Conservation (phyloP, 1,140 invertebrate species). For the Drosophila tsacasi region DNA sequence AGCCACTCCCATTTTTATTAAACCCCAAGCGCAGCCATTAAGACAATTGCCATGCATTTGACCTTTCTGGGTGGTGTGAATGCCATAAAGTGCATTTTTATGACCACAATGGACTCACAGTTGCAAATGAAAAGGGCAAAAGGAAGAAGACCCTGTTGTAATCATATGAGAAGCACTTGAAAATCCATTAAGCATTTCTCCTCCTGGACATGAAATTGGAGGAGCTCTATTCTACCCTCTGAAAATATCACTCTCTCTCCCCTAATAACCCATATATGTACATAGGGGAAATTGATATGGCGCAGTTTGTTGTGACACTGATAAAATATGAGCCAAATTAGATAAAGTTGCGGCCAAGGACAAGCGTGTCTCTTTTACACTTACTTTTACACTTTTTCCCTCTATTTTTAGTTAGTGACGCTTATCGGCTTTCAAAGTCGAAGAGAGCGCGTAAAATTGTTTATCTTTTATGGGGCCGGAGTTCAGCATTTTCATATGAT, state of each 20-base stretch:
- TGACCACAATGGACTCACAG: constrained; percentile 26
- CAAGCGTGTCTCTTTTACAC: constrained; percentile 27
- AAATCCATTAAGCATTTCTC: constrained; percentile 24
- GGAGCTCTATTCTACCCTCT: constrained; percentile 7
- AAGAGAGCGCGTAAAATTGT: constrained; percentile 42
- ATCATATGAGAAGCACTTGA: constrained; percentile 55
- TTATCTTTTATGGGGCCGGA: constrained; percentile 27
- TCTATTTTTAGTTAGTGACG: constrained; percentile 4
- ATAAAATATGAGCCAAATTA: constrained; percentile 56
- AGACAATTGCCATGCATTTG: constrained; percentile 17
- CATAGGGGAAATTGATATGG: constrained; percentile 54
- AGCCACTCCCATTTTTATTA: constrained; percentile 1
- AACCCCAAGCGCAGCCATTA: constrained; percentile 11
- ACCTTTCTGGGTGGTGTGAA: constrained; percentile 15
- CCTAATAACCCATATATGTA: constrained; percentile 20
- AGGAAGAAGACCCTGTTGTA: constrained; percentile 11
- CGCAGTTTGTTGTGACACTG: constrained; percentile 42
- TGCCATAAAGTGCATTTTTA: constrained; percentile 40
- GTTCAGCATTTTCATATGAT: constrained; percentile 26
- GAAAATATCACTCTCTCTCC: neutral
- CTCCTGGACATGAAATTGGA: constrained; percentile 43
- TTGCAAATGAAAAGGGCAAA: constrained; percentile 1
- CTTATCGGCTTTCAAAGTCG: constrained; percentile 18
- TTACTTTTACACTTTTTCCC: constrained; percentile 29
- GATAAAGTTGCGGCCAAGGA: constrained; percentile 41